These are phyloP conservation scores for Hemibagrus wyckioides DNA, from an alignment of 2,113 vertebrate species.

Conservation along the genomic window DNA sequence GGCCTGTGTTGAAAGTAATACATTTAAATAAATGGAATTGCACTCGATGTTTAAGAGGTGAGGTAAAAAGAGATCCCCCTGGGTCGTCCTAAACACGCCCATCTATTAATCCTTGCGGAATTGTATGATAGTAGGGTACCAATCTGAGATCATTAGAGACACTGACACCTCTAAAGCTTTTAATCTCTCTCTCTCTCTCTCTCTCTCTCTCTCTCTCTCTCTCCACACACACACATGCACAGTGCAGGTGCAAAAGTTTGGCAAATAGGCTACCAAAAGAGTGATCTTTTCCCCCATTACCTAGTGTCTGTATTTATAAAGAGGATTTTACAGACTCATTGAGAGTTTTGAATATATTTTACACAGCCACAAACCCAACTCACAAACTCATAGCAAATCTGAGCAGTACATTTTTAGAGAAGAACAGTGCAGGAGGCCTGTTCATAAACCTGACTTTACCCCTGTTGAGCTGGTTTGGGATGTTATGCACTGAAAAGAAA, in stretches of 20 bases:
- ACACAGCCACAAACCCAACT: background rate
- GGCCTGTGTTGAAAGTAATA: background rate
- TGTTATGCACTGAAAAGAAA: background rate
- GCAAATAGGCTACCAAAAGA: conserved; percentile 24
- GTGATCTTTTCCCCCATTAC: background rate
- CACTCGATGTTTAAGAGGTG: conserved; percentile 12
- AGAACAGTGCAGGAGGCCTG: background rate
- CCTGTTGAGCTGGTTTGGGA: background rate
- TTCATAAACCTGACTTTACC: background rate
- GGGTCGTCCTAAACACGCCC: conserved; percentile 34
- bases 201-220: conserved; percentile 4
- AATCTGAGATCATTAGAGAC: conserved; percentile 43
- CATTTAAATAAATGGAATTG: conserved; percentile 24
- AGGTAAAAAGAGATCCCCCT: conserved; percentile 15
- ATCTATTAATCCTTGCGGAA: conserved; percentile 31
- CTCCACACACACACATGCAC: background rate
- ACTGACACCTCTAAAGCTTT: conserved; percentile 40
- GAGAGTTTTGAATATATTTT: background rate
- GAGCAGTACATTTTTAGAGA: background rate
- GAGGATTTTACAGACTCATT: background rate
- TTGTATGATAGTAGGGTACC: conserved; percentile 30
- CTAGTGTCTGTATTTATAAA: conserved; percentile 21
- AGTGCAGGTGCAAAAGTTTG: conserved; percentile 40
- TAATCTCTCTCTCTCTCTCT: conserved; percentile 20
- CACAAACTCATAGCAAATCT: background rate